A percentile compares a stretch with the other conserved stretches of the same genome.
Conservation (phyloP, 2,113 vertebrate species). For the Cepphus grylle region DNA sequence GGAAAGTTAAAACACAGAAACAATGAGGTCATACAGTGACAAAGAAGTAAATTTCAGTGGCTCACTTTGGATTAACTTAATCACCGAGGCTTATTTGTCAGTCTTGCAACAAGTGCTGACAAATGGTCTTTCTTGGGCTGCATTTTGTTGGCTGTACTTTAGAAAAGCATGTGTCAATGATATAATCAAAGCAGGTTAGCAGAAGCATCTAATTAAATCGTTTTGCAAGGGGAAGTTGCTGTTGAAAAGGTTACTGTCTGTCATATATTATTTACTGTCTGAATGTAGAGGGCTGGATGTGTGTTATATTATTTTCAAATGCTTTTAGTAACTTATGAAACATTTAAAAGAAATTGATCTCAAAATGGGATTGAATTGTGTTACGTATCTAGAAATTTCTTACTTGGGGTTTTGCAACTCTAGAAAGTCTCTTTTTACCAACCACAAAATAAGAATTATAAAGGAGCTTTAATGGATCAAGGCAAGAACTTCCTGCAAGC, state of each 20-base stretch:
- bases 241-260: neutral
- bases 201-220: conserved; percentile 34
- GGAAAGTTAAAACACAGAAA: neutral
- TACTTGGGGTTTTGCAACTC: neutral
- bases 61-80: neutral
- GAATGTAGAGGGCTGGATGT: neutral
- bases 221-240: neutral
- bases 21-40: neutral
- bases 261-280: neutral
- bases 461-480: conserved; percentile 46
- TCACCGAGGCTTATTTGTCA: neutral
- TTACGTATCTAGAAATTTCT: neutral
- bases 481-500: conserved; percentile 26
- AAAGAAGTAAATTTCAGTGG: neutral
- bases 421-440: neutral
- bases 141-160: neutral
- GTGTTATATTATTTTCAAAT: conserved; percentile 11
- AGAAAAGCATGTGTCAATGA: neutral
- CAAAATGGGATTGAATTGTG: neutral
- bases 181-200: conserved; percentile 31
- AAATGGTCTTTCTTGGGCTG: neutral
- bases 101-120: neutral
- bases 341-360: conserved; percentile 16
- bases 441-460: conserved; percentile 27
- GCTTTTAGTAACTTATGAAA: conserved; percentile 20